Evolutionary conservation across 92 coral and sea anemone species (phyloP), one percentile per base, ranked within the genome.

Genomic region (Bergia puertoricense): DNA sequence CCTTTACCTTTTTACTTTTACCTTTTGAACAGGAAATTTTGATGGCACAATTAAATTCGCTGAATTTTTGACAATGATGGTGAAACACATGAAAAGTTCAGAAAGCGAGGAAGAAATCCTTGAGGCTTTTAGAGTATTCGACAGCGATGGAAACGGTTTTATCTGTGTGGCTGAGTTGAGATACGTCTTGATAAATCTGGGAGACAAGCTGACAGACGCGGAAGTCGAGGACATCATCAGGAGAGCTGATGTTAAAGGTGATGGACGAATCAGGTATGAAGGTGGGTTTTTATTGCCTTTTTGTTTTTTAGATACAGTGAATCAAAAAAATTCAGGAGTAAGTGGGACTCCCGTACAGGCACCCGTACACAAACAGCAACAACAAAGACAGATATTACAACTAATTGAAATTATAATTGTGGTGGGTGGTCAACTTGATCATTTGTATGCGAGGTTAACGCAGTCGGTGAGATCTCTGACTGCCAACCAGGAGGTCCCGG

Each of bases 91-190:
- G 92, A 96, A 94, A 79, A 94, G 90, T 16, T 51, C 92, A 20
- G 96, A 91, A 1, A 92, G 91, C 36, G 88, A 88, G 72, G 98
- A 89, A 71, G 98, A 94, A 40, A 89, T 96, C 78, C 90, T 94
- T 77, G 95, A 94, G 81, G 98, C 93, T 20, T 93, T 95, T 77
- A 94, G 91, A 74, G 92, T 93, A 40, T 96, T 96, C 72, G 98
- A 96, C 88, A 94, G 91, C 43, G 98, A 96, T 14, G 90, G 92
- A 37, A 96, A 96, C 59, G 98, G 98, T 0, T 85, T 86, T 45
- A 93, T 96, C 66, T 91, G 92, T 50, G 80, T 92, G 18, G 98
- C 96, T 4, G 94, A 95, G 89, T 92, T 96, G 73, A 98, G 98
- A 22, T 92, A 94, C 74, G 85, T 96, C 75, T 88, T 96, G 69